Evolutionary conservation across 2,888 invertebrate genomes (phyloP).

Genomic region (Linnaemya tessellans): DNA sequence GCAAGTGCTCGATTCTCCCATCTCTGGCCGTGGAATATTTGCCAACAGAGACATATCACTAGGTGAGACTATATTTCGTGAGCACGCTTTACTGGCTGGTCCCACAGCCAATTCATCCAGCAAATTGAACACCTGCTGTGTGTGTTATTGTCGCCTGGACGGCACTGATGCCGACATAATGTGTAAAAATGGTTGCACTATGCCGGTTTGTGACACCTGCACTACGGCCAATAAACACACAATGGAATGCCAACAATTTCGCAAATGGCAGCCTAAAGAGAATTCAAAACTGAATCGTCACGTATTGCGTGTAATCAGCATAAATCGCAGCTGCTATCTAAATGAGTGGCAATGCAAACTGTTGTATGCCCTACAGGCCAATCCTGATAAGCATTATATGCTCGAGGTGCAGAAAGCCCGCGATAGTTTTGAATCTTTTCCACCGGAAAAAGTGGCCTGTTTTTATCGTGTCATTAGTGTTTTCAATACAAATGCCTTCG

Average conservation of each 20-base stretch:
- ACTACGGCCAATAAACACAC: slow-evolving; percentile 85
- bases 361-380: slow-evolving; percentile 82
- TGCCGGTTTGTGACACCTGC: slow-evolving; percentile 88
- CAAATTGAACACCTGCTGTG: slow-evolving; percentile 86
- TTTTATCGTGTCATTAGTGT: slow-evolving; percentile 81
- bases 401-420: slow-evolving; percentile 78
- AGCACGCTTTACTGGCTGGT: slow-evolving; percentile 88
- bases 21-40: slow-evolving; percentile 89
- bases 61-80: slow-evolving; percentile 89
- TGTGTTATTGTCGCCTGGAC: slow-evolving; percentile 85
- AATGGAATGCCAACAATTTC: slow-evolving; percentile 87
- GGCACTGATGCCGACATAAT: slow-evolving; percentile 78
- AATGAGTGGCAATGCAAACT: slow-evolving; percentile 78
- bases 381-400: slow-evolving; percentile 79
- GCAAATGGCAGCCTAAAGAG: slow-evolving; percentile 85
- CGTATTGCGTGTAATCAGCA: slow-evolving; percentile 79
- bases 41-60: slow-evolving; percentile 86
- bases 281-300: slow-evolving; percentile 75
- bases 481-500: slow-evolving; percentile 83
- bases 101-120: slow-evolving; percentile 85
- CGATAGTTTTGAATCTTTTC: slow-evolving; percentile 80
- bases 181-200: slow-evolving; percentile 87
- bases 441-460: slow-evolving; percentile 77
- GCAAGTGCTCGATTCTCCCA: slow-evolving; percentile 85
- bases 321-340: slow-evolving; percentile 80